phyloP scores from a whole-genome alignment of 2,888 invertebrate species.

The Leucania comma region DNA sequence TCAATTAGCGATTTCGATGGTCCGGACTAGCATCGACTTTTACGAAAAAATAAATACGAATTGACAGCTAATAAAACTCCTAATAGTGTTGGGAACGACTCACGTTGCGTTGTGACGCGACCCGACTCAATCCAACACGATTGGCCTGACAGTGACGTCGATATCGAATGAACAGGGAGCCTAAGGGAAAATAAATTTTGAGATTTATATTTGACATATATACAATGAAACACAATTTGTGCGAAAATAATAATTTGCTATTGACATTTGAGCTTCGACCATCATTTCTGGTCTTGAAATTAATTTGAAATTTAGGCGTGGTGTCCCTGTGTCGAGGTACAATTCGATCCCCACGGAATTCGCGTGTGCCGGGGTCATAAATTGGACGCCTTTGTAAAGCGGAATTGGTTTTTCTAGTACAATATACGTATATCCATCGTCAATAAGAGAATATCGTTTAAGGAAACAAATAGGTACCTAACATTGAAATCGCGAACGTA shows the following conservation, averaged over 20 bases:
- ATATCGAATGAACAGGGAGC: conserved; percentile 65
- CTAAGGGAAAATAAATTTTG: conserved; percentile 66
- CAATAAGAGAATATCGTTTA: conserved; percentile 67
- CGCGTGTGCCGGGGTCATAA: conserved; percentile 78
- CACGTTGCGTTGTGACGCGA: conserved; percentile 74
- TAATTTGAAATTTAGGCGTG: conserved; percentile 69
- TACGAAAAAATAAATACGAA: conserved; percentile 68
- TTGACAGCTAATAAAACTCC: conserved; percentile 83
- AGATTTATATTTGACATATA: conserved; percentile 69
- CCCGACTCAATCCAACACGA: conserved; percentile 80
- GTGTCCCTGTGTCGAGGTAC: conserved; percentile 52
- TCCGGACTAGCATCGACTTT: conserved; percentile 39
- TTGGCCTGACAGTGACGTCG: conserved; percentile 72
- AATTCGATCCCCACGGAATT: conserved; percentile 64
- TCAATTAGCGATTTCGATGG: conserved; percentile 56
- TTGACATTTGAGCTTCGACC: conserved; percentile 62
- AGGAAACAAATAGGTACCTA: conserved; percentile 58
- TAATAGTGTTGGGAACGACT: conserved; percentile 74
- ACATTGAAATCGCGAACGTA: conserved; percentile 31
- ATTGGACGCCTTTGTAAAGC: conserved; percentile 82
- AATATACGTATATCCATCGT: conserved; percentile 68
- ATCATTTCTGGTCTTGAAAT: conserved; percentile 69
- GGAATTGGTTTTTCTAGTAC: conserved; percentile 84
- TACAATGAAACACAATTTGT: conserved; percentile 68
- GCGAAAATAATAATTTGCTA: conserved; percentile 63